phyloP scores from a whole-genome alignment of 2,113 vertebrate species.

The Felis chaus region DNA sequence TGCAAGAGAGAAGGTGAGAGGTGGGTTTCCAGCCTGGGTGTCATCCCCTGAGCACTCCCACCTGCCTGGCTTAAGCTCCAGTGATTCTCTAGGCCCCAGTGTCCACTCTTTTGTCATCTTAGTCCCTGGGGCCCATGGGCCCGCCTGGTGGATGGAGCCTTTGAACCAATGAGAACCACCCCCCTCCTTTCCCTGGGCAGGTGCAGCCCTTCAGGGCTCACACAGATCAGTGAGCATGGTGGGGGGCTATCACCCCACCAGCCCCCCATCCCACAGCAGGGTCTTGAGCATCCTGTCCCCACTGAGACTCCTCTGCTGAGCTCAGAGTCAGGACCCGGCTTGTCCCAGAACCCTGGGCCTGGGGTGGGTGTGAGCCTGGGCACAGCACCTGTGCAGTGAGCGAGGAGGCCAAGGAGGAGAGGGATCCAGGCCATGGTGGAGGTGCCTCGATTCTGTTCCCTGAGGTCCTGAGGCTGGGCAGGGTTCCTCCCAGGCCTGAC shows the following conservation, averaged over 20 bases:
- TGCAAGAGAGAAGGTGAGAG: fast-evolving
- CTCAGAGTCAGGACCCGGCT: neutral
- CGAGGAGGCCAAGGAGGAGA: neutral
- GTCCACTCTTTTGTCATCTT: neutral
- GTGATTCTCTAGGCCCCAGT: neutral
- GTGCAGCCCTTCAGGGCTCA: no score
- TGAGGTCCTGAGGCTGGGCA: fast-evolving
- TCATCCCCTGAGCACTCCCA: fast-evolving
- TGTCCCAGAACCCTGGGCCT: fast-evolving
- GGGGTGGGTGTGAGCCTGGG: fast-evolving
- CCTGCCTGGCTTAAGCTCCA: neutral
- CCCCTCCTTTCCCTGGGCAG: neutral
- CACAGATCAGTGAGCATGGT: neutral
- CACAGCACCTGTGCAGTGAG: neutral
- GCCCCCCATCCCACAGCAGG: no score
- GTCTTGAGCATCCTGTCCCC: neutral
- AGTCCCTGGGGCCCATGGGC: neutral
- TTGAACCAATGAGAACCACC: neutral
- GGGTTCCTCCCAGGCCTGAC: fast-evolving
- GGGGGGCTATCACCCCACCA: neutral
- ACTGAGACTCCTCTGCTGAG: neutral
- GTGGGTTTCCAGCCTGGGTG: fast-evolving
- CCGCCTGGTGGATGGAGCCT: fast-evolving
- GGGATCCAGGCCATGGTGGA: neutral
- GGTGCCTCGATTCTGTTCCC: fast-evolving